Evolutionary conservation across 2,797 vertebrate genomes (phyloP).

Genomic region (Nannoperca obscura): DNA sequence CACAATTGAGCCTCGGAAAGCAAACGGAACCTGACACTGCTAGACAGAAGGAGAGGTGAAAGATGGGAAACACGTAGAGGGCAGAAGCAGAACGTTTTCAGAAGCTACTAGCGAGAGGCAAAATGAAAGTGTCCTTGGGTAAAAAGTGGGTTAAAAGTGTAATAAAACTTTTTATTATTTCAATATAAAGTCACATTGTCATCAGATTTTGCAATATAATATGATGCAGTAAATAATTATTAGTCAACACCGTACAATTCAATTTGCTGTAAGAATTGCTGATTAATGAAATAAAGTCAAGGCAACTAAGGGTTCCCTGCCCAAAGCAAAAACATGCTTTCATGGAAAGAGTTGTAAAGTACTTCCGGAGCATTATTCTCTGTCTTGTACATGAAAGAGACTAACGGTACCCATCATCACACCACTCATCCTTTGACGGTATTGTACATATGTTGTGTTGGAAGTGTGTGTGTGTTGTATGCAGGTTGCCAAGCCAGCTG

Average conservation of each 20-base stretch:
- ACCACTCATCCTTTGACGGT: neutral
- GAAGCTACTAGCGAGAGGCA: neutral
- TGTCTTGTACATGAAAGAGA: neutral
- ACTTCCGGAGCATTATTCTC: neutral
- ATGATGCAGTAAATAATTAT: neutral
- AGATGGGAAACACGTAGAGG: slow-evolving; percentile 25
- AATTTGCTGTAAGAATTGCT: neutral
- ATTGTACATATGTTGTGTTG: slow-evolving; percentile 8
- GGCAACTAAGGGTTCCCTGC: neutral
- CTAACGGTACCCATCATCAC: neutral
- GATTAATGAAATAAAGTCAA: neutral
- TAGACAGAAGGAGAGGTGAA: slow-evolving; percentile 43
- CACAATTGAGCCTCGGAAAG: slow-evolving; percentile 57
- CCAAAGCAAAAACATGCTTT: neutral
- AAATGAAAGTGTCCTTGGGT: neutral
- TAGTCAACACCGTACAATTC: neutral
- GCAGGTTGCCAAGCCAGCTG: slow-evolving; percentile 21
- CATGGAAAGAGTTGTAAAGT: neutral
- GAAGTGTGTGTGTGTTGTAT: neutral
- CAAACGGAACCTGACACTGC: slow-evolving; percentile 54
- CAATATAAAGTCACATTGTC: neutral
- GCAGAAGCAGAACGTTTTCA: slow-evolving; percentile 6
- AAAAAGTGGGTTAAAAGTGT: neutral
- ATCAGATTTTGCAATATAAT: slow-evolving; percentile 7
- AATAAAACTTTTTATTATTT: slow-evolving; percentile 40